Evolutionary conservation across 2,113 vertebrate species (phyloP).

Genomic region (Diadophis punctatus): DNA sequence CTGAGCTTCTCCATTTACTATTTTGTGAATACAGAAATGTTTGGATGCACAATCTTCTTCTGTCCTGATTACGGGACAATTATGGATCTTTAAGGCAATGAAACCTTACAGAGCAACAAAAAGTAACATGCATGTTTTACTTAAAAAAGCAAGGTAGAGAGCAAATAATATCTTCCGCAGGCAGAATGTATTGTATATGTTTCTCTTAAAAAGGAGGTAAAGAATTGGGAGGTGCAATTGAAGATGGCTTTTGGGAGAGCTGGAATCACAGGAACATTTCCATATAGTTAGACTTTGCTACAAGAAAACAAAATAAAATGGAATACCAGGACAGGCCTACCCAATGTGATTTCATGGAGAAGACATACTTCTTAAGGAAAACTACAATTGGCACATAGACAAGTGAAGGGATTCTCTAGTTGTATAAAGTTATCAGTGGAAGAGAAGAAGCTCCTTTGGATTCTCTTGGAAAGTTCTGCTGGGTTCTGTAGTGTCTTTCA

Average conservation of each 20-base stretch:
- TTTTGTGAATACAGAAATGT: background rate
- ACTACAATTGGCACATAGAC: slow-evolving; percentile 26
- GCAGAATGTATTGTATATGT: background rate
- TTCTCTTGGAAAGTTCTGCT: slow-evolving; percentile 39
- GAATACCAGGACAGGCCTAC: slow-evolving; percentile 47
- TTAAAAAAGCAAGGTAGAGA: background rate
- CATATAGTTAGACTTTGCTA: background rate
- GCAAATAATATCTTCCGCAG: background rate
- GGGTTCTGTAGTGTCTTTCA: slow-evolving; percentile 46
- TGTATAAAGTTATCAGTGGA: slow-evolving; percentile 54
- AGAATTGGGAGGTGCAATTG: background rate
- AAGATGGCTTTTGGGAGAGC: slow-evolving; percentile 4
- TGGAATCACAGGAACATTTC: background rate
- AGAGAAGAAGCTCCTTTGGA: slow-evolving; percentile 36
- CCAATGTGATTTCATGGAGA: slow-evolving; percentile 49
- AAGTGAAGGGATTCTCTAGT: slow-evolving; percentile 55
- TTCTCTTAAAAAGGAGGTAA: background rate
- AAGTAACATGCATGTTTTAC: background rate
- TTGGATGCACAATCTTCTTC: background rate
- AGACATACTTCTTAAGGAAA: slow-evolving; percentile 42
- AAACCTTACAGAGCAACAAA: background rate
- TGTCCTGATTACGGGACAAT: background rate
- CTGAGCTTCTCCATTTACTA: background rate
- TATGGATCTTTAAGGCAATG: background rate
- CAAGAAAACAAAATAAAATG: background rate